phyloP scores from a whole-genome alignment of 2,888 invertebrate species.

The Antheraea assamensis region DNA sequence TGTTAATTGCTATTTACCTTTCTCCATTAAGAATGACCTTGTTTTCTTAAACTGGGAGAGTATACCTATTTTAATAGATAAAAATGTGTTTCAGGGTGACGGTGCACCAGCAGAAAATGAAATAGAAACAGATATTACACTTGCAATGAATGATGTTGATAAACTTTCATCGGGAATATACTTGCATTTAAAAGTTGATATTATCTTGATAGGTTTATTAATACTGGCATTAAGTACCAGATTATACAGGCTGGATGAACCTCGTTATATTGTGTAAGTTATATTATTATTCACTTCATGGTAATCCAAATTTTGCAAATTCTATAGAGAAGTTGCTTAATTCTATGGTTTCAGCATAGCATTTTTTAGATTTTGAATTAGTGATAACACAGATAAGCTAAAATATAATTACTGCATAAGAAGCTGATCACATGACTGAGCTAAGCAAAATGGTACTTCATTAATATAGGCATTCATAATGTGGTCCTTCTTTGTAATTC shows the following conservation, averaged over 20 bases:
- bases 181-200: conserved; percentile 86
- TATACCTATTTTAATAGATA: not conserved
- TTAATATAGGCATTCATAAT: too few relatives aligned
- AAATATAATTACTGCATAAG: not conserved
- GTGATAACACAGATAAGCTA: too few relatives aligned
- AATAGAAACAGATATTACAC: conserved; percentile 28
- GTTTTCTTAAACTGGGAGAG: not conserved
- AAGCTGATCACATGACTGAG: too few relatives aligned
- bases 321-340: too few relatives aligned
- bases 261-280: conserved; percentile 95
- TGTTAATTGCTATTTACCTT: not conserved
- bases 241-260: conserved; percentile 92
- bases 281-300: not conserved
- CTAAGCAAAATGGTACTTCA: too few relatives aligned
- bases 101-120: conserved; percentile 44
- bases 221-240: conserved; percentile 87
- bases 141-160: conserved; percentile 27
- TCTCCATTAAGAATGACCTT: not conserved
- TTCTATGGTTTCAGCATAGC: too few relatives aligned
- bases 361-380: too few relatives aligned
- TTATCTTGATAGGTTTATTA: conserved; percentile 88
- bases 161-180: conserved; percentile 45
- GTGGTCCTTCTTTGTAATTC: too few relatives aligned
- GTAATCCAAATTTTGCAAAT: too few relatives aligned
- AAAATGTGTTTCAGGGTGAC: conserved; percentile 43